Percentiles rank a stretch among this genome's conserved stretches.
Conservation (phyloP, 2,797 vertebrate species). For the Dallia pectoralis region DNA sequence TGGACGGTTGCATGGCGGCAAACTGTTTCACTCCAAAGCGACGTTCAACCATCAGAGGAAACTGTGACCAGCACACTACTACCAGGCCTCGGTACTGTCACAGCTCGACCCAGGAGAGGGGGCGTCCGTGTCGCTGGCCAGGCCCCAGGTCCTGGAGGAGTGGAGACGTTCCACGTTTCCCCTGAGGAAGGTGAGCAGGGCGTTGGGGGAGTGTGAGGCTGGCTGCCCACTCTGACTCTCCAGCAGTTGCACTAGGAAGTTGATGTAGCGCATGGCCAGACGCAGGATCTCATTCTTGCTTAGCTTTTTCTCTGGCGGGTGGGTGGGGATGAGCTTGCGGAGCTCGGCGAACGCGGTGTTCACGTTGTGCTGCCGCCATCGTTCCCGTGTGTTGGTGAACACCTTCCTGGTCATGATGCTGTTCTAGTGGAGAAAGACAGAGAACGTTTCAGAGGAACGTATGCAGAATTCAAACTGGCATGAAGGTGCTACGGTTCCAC, state of each 20-base stretch:
- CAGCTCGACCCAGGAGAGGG: constrained; percentile 81
- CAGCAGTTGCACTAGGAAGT: constrained; percentile 91
- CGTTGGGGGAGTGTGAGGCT: constrained; percentile 60
- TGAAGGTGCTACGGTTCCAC: not conserved
- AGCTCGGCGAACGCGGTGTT: constrained; percentile 94
- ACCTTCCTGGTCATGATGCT: constrained; percentile 91
- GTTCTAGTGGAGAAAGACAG: not conserved
- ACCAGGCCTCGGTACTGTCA: constrained; percentile 76
- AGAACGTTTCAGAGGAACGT: not conserved
- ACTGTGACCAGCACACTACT: constrained; percentile 54
- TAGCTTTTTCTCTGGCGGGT: constrained; percentile 96
- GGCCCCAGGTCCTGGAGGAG: constrained; percentile 66
- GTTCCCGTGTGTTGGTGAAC: constrained; percentile 91
- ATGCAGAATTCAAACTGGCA: not conserved
- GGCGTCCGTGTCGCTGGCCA: constrained; percentile 75
- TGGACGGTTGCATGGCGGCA: constrained; percentile 20
- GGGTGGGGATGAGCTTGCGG: constrained; percentile 94
- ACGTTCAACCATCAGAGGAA: constrained; percentile 23
- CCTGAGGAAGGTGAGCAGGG: constrained; percentile 75
- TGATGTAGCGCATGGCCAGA: constrained; percentile 97
- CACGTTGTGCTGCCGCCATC: constrained; percentile 97
- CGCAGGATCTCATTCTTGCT: constrained; percentile 98
- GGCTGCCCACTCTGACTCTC: constrained; percentile 86
- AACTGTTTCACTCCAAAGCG: constrained; percentile 28
- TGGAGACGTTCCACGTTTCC: constrained; percentile 77